Conservation (phyloP, 2,797 vertebrate genomes). For the Orientallactaga sibirica region DNA sequence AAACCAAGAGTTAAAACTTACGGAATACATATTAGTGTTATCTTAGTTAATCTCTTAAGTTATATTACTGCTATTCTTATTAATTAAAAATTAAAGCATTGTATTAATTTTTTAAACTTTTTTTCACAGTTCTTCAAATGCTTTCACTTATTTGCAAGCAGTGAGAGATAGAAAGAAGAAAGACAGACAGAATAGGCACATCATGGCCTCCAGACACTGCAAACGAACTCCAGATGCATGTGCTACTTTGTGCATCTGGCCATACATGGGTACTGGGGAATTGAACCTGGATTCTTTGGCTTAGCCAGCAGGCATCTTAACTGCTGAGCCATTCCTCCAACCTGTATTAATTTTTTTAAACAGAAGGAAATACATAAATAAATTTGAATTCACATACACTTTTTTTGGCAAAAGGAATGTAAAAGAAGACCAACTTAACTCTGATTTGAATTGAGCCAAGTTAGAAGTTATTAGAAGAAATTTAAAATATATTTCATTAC, state of each 20-base stretch:
- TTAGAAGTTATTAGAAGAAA: neutral
- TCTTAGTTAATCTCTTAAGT: conserved; percentile 25
- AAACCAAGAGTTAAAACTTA: neutral
- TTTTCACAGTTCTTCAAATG: no score
- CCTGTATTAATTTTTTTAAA: neutral
- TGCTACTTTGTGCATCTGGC: no score
- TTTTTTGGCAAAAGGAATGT: conserved; percentile 25
- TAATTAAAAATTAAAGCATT: neutral
- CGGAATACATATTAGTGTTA: neutral
- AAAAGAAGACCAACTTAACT: neutral
- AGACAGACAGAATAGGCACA: no score
- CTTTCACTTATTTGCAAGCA: no score
- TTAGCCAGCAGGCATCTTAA: no score
- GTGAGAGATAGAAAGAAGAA: no score
- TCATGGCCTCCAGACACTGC: no score
- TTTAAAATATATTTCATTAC: neutral
- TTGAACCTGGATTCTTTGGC: no score
- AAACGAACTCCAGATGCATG: no score
- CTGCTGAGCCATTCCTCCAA: no score
- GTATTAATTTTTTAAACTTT: neutral
- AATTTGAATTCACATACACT: neutral
- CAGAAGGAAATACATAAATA: neutral
- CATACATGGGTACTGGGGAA: no score
- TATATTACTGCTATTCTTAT: neutral
- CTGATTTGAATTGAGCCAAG: neutral